phyloP scores from a whole-genome alignment of 2,797 vertebrate genomes.

The Amphiprion clarkii region DNA sequence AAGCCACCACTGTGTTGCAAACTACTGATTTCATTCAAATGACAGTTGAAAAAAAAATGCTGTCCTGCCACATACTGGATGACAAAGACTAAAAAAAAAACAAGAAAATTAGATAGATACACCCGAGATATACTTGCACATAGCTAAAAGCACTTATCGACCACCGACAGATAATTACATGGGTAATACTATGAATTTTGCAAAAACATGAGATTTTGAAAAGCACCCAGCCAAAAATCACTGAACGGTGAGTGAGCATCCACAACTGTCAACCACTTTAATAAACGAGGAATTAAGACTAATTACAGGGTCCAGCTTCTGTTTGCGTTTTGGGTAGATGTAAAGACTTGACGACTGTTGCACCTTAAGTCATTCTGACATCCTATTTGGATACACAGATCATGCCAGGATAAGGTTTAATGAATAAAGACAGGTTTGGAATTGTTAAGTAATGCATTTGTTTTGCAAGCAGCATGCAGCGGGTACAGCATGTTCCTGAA shows the following conservation, averaged over 20 bases:
- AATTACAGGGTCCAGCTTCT: background rate
- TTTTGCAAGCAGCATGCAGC: constrained; percentile 3
- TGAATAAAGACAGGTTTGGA: background rate
- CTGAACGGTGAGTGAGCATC: background rate
- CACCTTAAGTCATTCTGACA: background rate
- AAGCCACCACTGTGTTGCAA: constrained; percentile 22
- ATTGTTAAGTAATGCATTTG: background rate
- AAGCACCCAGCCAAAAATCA: too few relatives aligned
- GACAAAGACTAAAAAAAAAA: background rate
- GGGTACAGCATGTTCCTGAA: constrained; percentile 11
- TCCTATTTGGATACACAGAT: background rate
- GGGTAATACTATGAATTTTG: background rate
- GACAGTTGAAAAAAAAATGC: background rate
- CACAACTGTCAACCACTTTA: background rate
- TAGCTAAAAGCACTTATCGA: background rate
- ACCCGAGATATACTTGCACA: background rate
- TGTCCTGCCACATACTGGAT: background rate
- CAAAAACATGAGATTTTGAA: background rate
- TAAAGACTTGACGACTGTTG: background rate
- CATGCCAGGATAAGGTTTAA: background rate
- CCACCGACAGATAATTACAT: background rate
- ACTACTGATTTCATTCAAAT: constrained; percentile 18
- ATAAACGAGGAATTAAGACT: background rate
- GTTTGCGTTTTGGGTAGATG: background rate
- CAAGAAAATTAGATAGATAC: too few relatives aligned